Conservation (phyloP, 1,140 invertebrate genomes). For the Pogonus chalceus region DNA sequence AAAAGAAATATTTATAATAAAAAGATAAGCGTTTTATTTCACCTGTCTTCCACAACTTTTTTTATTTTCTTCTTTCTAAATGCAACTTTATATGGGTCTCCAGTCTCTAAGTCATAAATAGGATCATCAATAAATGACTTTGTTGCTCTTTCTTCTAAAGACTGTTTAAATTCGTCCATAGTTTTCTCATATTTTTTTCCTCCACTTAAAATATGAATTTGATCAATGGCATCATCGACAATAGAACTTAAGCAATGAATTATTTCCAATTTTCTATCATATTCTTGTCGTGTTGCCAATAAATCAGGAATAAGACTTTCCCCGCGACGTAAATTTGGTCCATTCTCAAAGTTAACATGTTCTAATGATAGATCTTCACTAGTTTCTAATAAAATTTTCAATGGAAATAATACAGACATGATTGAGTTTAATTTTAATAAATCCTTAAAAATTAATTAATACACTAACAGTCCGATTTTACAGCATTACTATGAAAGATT, state of each 20-base stretch:
- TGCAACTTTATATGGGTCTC: background rate
- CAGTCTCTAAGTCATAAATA: background rate
- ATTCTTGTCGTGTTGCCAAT: no score
- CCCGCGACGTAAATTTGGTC: background rate
- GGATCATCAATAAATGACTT: background rate
- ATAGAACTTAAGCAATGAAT: background rate
- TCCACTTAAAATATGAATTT: background rate
- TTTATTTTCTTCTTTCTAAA: background rate
- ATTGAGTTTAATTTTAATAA: no score
- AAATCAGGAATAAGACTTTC: background rate
- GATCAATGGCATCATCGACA: background rate
- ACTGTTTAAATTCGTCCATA: background rate
- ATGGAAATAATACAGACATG: background rate
- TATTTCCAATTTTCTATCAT: no score
- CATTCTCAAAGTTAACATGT: background rate
- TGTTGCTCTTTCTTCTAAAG: background rate
- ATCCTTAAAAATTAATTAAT: no score
- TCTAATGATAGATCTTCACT: background rate
- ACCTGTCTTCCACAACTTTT: background rate
- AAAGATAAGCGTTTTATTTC: background rate
- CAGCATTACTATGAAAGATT: no score
- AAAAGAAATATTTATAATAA: background rate
- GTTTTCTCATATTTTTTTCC: background rate
- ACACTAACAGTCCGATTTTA: no score
- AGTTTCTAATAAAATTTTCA: background rate